Conservation (phyloP, 2,113 vertebrate genomes). For the Ginglymostoma cirratum region DNA sequence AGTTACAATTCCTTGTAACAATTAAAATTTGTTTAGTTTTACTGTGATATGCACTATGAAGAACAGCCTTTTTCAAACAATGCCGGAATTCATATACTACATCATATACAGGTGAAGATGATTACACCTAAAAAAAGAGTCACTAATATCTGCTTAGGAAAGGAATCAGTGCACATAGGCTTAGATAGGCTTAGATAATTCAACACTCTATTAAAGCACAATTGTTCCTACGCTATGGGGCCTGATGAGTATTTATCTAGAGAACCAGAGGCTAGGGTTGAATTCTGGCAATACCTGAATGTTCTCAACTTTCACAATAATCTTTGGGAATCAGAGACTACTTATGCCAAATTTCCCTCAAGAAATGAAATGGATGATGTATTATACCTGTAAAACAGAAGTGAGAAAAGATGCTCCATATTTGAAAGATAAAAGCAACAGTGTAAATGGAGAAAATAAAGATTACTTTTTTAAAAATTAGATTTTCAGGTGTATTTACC, state of each 20-base stretch:
- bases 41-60: not conserved
- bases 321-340: not conserved
- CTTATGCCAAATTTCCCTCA: not conserved
- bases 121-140: not conserved
- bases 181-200: not conserved
- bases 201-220: not conserved
- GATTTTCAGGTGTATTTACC: not conserved
- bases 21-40: not conserved
- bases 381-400: not conserved
- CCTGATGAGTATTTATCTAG: not conserved
- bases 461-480: not conserved
- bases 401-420: not conserved
- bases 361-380: not conserved
- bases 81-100: not conserved
- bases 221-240: not conserved
- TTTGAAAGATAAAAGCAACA: not conserved
- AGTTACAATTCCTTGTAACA: not conserved
- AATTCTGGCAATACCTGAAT: not conserved
- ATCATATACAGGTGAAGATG: not conserved
- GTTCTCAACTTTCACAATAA: not conserved
- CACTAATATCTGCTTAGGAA: not conserved
- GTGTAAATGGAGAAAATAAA: not conserved
- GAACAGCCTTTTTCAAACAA: not conserved
- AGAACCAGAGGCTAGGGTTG: not conserved
- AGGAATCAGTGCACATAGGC: not conserved